Percentiles rank a stretch among this genome's conserved stretches.
Evolutionary conservation across 2,797 vertebrate species (phyloP).

Genomic region (Graptemys geographica): DNA sequence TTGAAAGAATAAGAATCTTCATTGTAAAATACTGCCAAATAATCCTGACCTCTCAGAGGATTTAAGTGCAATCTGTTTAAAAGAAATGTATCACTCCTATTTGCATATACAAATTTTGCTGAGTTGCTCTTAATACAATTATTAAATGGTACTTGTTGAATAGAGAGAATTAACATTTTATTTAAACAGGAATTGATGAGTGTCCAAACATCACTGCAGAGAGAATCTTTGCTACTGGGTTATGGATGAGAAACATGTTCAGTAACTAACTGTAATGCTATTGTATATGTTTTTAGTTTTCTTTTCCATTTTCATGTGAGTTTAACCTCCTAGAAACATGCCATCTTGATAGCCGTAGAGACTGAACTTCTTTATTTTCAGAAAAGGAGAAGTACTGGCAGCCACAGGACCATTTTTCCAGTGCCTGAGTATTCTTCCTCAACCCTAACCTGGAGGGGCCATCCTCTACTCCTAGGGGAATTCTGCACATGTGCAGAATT

Average conservation of each 20-base stretch:
- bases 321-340: neutral
- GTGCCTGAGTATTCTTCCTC: neutral
- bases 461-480: neutral
- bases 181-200: slow-evolving; percentile 7
- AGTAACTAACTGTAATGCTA: neutral
- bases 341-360: neutral
- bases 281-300: neutral
- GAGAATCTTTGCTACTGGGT: neutral
- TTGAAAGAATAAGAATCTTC: neutral
- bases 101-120: neutral
- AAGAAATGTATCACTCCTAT: neutral
- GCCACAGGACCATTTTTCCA: neutral
- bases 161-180: neutral
- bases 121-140: neutral
- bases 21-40: neutral
- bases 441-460: neutral
- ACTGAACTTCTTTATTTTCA: neutral
- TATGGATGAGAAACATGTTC: neutral
- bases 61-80: slow-evolving; percentile 1
- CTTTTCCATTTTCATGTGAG: neutral
- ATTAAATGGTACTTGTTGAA: neutral
- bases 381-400: neutral
- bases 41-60: neutral
- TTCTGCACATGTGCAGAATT: too few relatives aligned
- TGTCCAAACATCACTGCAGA: neutral